Evolutionary conservation across 2,113 vertebrate species (phyloP).

Genomic region (Percopsis transmontana): DNA sequence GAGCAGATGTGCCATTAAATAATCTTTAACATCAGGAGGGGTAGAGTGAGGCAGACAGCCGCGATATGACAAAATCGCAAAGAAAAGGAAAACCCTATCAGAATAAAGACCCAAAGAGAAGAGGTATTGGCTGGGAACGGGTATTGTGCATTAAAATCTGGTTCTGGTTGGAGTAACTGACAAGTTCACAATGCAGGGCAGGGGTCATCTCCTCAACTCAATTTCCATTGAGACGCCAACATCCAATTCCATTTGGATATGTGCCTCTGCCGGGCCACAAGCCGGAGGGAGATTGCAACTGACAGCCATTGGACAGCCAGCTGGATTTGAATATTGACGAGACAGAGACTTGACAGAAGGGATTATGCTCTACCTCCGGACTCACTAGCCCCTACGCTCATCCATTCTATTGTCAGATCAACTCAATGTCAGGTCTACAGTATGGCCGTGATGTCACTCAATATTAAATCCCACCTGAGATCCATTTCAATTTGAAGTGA

Average conservation of each 20-base stretch:
- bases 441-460: conserved; percentile 67
- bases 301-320: conserved; percentile 75
- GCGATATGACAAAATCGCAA: not conserved
- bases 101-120: conserved; percentile 17
- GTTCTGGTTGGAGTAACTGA: conserved; percentile 55
- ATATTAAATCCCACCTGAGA: conserved; percentile 70
- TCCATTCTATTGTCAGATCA: conserved; percentile 78
- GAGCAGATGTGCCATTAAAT: not conserved
- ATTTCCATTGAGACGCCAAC: conserved; percentile 74
- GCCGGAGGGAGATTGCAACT: conserved; percentile 74
- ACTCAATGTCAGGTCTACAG: conserved; percentile 73
- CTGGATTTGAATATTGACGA: conserved; percentile 80
- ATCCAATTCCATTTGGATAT: conserved; percentile 79
- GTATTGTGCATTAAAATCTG: conserved; percentile 42
- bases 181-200: conserved; percentile 65
- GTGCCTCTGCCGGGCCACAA: conserved; percentile 66
- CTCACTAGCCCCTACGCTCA: conserved; percentile 71
- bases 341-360: conserved; percentile 77
- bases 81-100: conserved; percentile 3
- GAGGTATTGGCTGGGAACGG: conserved; percentile 31
- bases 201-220: conserved; percentile 66
- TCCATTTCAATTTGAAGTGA: conserved; percentile 65
- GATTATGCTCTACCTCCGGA: conserved; percentile 76
- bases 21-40: not conserved
- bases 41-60: not conserved